These are phyloP conservation scores for Apeltes quadracus DNA, from an alignment of 2,113 vertebrate species.

Conservation along the genomic window DNA sequence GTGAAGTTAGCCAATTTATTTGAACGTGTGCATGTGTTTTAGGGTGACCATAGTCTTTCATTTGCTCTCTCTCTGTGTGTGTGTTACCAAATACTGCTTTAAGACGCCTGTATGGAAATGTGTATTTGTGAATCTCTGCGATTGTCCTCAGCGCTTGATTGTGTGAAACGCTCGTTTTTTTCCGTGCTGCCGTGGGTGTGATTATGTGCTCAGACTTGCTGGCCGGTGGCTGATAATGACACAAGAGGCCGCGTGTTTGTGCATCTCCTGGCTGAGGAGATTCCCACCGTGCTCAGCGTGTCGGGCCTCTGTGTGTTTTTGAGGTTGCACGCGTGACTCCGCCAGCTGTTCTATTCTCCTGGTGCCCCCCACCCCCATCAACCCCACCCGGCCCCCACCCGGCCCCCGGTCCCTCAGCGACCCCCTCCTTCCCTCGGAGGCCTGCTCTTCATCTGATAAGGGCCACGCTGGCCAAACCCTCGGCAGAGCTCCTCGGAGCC, in stretches of 20 bases:
- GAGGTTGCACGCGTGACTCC: slow-evolving; percentile 79
- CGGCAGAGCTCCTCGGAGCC: slow-evolving; percentile 66
- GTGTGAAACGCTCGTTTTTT: slow-evolving; percentile 36
- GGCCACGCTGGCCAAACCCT: slow-evolving; percentile 63
- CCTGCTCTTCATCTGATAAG: slow-evolving; percentile 84
- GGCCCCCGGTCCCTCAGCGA: slow-evolving; percentile 50
- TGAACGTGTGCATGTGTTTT: not conserved
- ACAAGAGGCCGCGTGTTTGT: slow-evolving; percentile 75
- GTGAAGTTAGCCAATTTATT: slow-evolving; percentile 1
- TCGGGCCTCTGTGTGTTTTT: slow-evolving; percentile 79
- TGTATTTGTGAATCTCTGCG: slow-evolving; percentile 48
- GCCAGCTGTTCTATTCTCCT: slow-evolving; percentile 81
- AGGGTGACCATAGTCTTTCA: not conserved
- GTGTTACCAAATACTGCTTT: slow-evolving; percentile 53
- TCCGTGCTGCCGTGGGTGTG: slow-evolving; percentile 62
- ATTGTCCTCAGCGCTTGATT: slow-evolving; percentile 32
- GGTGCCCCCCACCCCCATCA: not conserved
- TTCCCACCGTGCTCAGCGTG: slow-evolving; percentile 81
- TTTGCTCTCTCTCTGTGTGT: slow-evolving; percentile 13
- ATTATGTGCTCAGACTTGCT: slow-evolving; percentile 76
- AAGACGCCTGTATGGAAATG: slow-evolving; percentile 71
- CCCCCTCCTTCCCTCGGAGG: slow-evolving; percentile 68
- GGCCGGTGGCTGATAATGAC: slow-evolving; percentile 77
- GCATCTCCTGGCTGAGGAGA: slow-evolving; percentile 69
- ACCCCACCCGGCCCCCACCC: slow-evolving; percentile 58